These are phyloP conservation scores for Tetramorium bicarinatum DNA, from an alignment of 2,888 invertebrate species.

Conservation along the genomic window DNA sequence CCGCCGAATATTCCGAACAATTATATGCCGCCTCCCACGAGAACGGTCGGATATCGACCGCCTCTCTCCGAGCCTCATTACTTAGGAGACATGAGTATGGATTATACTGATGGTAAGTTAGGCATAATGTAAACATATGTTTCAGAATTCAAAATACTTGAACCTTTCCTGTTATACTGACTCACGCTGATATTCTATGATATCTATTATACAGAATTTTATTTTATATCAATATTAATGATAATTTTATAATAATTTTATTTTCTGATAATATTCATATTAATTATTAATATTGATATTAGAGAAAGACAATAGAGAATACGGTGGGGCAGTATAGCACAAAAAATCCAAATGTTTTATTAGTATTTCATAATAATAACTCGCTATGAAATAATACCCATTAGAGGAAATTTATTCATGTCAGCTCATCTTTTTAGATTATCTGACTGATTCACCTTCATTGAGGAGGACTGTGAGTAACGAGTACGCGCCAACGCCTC, in stretches of 20 bases:
- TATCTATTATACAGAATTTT: too few relatives aligned
- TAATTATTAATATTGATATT: too few relatives aligned
- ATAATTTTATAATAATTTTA: too few relatives aligned
- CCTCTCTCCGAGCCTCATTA: conserved; percentile 79
- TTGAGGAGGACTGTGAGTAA: conserved; percentile 84
- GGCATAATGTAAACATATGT: neutral
- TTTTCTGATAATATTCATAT: too few relatives aligned
- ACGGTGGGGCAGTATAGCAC: too few relatives aligned
- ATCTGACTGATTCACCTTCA: conserved; percentile 80
- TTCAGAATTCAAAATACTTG: too few relatives aligned
- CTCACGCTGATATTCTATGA: too few relatives aligned
- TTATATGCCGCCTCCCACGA: conserved; percentile 74
- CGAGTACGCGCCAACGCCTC: conserved; percentile 83
- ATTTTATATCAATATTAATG: too few relatives aligned
- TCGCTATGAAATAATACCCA: neutral
- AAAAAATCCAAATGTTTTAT: too few relatives aligned
- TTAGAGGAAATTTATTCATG: neutral
- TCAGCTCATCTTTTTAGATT: conserved; percentile 73
- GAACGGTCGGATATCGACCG: conserved; percentile 78
- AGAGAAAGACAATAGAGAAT: too few relatives aligned
- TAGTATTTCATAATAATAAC: too few relatives aligned
- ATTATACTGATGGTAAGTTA: conserved; percentile 78
- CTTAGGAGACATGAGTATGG: conserved; percentile 79
- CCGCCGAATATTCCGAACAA: conserved; percentile 69
- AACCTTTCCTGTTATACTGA: too few relatives aligned